A percentile compares a stretch with the other conserved stretches of the same genome.
Evolutionary conservation across 2,797 vertebrate species (phyloP).

Genomic region (Antennarius maculatus): DNA sequence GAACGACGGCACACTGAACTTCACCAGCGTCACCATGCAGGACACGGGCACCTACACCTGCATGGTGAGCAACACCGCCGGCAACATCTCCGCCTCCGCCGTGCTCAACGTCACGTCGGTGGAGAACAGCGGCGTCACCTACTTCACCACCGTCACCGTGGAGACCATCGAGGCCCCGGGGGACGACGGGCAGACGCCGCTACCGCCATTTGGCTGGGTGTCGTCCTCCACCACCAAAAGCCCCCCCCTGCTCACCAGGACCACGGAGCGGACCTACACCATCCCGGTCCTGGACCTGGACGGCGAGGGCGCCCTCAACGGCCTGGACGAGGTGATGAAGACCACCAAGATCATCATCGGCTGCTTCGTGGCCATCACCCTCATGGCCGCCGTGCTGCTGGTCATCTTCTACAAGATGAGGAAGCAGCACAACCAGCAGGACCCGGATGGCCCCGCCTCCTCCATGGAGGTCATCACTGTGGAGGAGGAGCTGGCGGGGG

Average conservation of each 20-base stretch:
- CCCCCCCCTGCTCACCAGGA: conserved; percentile 90
- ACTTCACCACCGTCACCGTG: conserved; percentile 98
- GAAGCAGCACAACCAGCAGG: conserved; percentile 98
- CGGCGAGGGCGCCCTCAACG: conserved; percentile 86
- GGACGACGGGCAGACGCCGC: conserved; percentile 91
- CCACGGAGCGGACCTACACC: conserved; percentile 93
- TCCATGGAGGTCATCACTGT: conserved; percentile 99
- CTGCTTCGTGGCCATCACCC: conserved; percentile 99
- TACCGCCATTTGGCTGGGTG: conserved; percentile 90
- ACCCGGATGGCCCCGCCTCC: conserved; percentile 93
- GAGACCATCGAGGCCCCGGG: conserved; percentile 94
- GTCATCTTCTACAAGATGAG: conserved; percentile 99
- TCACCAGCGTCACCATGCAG: conserved; percentile 94
- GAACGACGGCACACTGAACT: conserved; percentile 96
- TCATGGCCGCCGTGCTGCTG: conserved; percentile 99
- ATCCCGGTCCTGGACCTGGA: conserved; percentile 90
- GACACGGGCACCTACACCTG: conserved; percentile 98
- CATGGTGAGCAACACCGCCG: conserved; percentile 97
- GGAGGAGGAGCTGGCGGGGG: conserved; percentile 96
- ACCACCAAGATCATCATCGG: conserved; percentile 99
- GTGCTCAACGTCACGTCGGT: conserved; percentile 94
- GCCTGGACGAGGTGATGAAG: conserved; percentile 99
- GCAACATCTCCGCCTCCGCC: conserved; percentile 97
- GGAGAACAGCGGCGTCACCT: conserved; percentile 92
- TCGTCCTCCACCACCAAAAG: conserved; percentile 91